These are phyloP conservation scores for Hipposideros larvatus DNA, from an alignment of 2,797 vertebrate genomes.

Conservation along the genomic window DNA sequence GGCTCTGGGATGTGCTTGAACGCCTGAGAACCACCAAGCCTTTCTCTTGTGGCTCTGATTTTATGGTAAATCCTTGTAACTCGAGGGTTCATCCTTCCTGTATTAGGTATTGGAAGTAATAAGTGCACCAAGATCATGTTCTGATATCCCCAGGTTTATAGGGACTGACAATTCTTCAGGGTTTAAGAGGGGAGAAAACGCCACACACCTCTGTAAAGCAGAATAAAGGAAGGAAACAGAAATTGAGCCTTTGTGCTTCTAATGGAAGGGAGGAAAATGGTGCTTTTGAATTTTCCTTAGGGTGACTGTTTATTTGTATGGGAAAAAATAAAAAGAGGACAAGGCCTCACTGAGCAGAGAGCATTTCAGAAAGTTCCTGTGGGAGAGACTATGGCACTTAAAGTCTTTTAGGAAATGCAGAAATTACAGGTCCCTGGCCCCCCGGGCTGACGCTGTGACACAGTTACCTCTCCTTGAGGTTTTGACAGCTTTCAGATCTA, in stretches of 20 bases:
- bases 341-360: not conserved
- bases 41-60: constrained; percentile 22
- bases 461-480: not conserved
- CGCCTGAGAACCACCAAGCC: not conserved
- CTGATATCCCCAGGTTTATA: not conserved
- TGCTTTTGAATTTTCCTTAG: not conserved
- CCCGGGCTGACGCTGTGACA: not conserved
- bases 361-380: not conserved
- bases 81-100: not conserved
- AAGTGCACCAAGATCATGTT: constrained; percentile 7
- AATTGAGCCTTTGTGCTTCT: constrained; percentile 9
- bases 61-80: constrained; percentile 25
- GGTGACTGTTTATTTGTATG: not conserved
- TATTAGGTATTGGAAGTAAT: not conserved
- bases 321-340: not conserved
- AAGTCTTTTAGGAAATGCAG: constrained; percentile 7
- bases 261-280: not conserved
- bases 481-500: not conserved
- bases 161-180: not conserved
- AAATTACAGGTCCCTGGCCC: not conserved
- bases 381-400: not conserved
- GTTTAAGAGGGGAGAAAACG: not conserved
- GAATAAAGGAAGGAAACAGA: constrained; percentile 34
- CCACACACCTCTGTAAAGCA: not conserved
- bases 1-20: constrained; percentile 21